Evolutionary conservation across 2,888 invertebrate genomes (phyloP).

Genomic region (Lasius fuliginosus): DNA sequence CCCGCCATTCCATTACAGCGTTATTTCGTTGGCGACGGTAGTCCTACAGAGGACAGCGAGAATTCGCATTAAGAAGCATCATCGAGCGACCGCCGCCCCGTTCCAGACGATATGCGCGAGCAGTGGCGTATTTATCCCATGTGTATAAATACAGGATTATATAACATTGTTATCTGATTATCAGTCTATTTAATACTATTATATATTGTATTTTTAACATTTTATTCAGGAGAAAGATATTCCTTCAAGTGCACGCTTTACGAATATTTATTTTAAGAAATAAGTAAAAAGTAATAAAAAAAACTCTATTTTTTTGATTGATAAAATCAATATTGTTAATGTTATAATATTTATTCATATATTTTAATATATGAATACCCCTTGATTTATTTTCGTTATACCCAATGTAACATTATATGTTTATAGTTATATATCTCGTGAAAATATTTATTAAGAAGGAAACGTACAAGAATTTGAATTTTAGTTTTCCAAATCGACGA

Average conservation of each 20-base stretch:
- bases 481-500: slow-evolving; percentile 1
- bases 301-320: no score
- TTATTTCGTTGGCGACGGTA: slow-evolving; percentile 61
- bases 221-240: neutral
- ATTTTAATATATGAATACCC: neutral
- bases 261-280: neutral
- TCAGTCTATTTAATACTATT: neutral
- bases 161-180: neutral
- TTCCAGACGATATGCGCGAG: slow-evolving; percentile 42
- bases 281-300: neutral
- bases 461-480: neutral
- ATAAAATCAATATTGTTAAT: neutral
- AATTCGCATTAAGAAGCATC: slow-evolving; percentile 65
- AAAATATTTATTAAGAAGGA: neutral
- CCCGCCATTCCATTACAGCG: slow-evolving; percentile 65
- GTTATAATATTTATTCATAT: neutral
- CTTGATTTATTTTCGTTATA: neutral
- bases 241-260: neutral
- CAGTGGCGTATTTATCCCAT: slow-evolving; percentile 50
- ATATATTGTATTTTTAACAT: neutral
- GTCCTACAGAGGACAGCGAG: slow-evolving; percentile 59
- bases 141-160: neutral
- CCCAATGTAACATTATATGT: neutral
- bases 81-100: slow-evolving; percentile 2
- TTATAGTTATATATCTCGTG: neutral